These are phyloP conservation scores for Pristionchus mayeri DNA, from an alignment of 2,888 invertebrate species.

Conservation along the genomic window DNA sequence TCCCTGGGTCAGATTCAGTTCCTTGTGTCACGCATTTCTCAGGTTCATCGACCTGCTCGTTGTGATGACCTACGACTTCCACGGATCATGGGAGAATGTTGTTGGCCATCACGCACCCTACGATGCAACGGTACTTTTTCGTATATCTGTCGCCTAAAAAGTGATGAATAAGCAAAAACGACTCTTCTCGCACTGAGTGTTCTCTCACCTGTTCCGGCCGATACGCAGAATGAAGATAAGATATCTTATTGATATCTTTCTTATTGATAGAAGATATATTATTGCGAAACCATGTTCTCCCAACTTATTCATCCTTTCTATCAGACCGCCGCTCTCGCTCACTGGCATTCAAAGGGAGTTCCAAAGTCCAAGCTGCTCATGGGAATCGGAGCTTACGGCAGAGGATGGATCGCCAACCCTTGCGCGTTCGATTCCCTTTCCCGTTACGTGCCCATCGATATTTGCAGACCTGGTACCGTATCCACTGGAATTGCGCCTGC, in stretches of 20 bases:
- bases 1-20: too few species aligned
- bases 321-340: conserved; percentile 10
- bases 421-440: neutral
- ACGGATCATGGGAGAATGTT: conserved; percentile 40
- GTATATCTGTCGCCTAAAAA: neutral
- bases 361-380: conserved; percentile 31
- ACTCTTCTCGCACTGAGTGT: too few species aligned
- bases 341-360: conserved; percentile 27
- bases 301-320: neutral
- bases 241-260: too few species aligned
- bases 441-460: neutral
- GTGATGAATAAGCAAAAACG: too few species aligned
- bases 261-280: too few species aligned
- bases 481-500: neutral
- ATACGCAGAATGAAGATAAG: too few species aligned
- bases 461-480: neutral
- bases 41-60: conserved; percentile 20
- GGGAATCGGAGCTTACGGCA: conserved; percentile 44
- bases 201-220: too few species aligned
- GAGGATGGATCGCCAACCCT: conserved; percentile 43
- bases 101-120: conserved; percentile 32
- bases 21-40: too few species aligned
- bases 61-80: conserved; percentile 47
- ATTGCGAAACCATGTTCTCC: neutral
- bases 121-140: neutral